phyloP scores from a whole-genome alignment of 2,113 vertebrate genomes.

The Scomber japonicus region DNA sequence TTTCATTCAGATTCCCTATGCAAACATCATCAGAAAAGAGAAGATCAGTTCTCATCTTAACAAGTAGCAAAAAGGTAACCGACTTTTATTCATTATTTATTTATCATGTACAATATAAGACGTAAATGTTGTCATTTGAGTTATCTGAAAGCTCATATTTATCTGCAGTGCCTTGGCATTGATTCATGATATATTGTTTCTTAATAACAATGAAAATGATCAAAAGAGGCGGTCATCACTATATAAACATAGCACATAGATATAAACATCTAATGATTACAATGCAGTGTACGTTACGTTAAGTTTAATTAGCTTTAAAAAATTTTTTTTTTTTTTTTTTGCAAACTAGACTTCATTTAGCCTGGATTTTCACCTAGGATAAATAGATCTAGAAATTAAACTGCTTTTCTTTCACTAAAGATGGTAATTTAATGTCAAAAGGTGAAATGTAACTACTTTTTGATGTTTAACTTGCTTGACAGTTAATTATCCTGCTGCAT shows the following conservation, averaged over 20 bases:
- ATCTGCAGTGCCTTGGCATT: too few species aligned
- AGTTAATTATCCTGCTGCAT: not conserved
- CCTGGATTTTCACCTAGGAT: not conserved
- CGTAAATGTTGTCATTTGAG: too few species aligned
- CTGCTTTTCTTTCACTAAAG: too few species aligned
- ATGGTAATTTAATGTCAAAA: too few species aligned
- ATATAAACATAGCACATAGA: too few species aligned
- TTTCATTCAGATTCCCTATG: slow-evolving; percentile 94
- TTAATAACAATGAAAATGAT: not conserved
- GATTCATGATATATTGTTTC: not conserved
- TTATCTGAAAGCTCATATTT: too few species aligned
- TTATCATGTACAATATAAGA: too few species aligned
- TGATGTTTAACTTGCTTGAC: not conserved
- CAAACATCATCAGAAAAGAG: slow-evolving; percentile 98
- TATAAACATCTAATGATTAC: too few species aligned
- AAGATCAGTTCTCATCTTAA: slow-evolving; percentile 95
- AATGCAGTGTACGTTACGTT: too few species aligned
- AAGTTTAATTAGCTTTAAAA: too few species aligned
- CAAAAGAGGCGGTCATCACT: not conserved
- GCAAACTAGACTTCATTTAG: not conserved
- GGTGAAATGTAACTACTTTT: not conserved
- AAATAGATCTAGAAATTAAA: too few species aligned
- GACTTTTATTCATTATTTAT: not conserved
- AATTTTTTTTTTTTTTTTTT: too few species aligned
- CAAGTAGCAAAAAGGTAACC: slow-evolving; percentile 93